Evolutionary conservation across 2,797 vertebrate genomes (phyloP), one percentile per base, ranked within the genome.

Genomic region (Pipistrellus pipistrellus): DNA sequence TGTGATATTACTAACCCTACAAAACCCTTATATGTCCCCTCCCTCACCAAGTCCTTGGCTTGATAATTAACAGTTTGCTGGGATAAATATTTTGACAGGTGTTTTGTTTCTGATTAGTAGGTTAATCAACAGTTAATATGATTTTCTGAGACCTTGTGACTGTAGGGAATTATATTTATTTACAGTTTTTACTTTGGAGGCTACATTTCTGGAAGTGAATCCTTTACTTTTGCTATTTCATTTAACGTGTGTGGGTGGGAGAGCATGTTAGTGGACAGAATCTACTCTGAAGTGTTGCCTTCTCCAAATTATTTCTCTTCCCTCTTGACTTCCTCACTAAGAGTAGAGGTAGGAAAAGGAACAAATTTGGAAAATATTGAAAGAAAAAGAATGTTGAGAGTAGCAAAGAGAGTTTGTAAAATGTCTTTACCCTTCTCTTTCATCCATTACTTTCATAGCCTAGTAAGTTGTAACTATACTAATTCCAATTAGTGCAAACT

Each of bases 141-240:
- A 84, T 62, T 96, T 93, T 12, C 44, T 91, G 68, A 38, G 30
- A 78, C 18, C 12, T 41, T 48, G 18, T 83, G 53, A 81, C 6
- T 84, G 10, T 20, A 46, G 68, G 32, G 9, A 85, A 27, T 4
- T 55, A 44, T 66, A 51, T 62, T 71, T 76, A 85, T 17, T 81
- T 90, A 62, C 12, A 73, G 35, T 80, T 94, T 73, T 95, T 30
- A 71, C 17, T 82, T 93, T 83, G 68, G 35, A 93, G 53, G 44
- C 55, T 92, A 27, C 53, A 73, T 78, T 93, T 94, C n/a, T 64
- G 30, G 38, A 72, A 44, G 25, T 38, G 13, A 94, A 23, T 51
- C 55, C 35, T 75, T 86, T 62, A 48, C 12, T 71, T 62, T 78
- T 93, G 15, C 6, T 62, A 81, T 80, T 85, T 12, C 2, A 32